Base-by-base conservation (phyloP, 2,113 vertebrate species). In the Sylvilagus bachmani region DNA sequence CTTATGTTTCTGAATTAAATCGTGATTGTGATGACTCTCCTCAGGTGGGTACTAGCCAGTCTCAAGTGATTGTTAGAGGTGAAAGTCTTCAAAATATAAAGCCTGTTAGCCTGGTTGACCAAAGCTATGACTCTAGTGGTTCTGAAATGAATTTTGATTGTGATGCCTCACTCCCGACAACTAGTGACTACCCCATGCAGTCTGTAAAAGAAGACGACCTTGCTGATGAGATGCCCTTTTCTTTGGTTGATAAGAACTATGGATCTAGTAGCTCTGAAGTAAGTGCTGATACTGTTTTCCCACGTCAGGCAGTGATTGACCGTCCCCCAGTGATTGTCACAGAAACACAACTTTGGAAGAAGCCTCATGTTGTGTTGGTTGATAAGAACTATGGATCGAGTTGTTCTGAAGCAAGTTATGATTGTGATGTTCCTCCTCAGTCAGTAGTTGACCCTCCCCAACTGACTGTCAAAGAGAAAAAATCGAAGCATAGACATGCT, bases 211-310 rank as follows among this genome's bases (percentile, higher is more conserved):
- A 98, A 93, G 90, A 98, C 80, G 98, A 97, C 33, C 62, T 94
- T 84, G 98, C 99, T 27, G 98, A 98, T 96, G 98, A 99, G 10
- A 90, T 97, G n/a, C 98, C 98, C 36, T 92, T 99, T 89, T 97
- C 98, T 79, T 95, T 99, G 94, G 97, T 98, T 75, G 98, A 99
- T 98, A 98, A 98, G 96, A 95, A 93, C 70, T 99, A 99, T 96
- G 98, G 98, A 6, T 95, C 97, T 36, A 99, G 98, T 64, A 98
- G 97, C 96, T 98, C 98, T 92, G 98, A 99, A 94, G 97, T 99
- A 38, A 98, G 99, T 88, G 86, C 95, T 80, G 53, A 97, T 82
- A 97, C 98, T 67, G 17, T 36, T 58, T 64, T 53, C 17, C 71
- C 94, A 11, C 22, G 11, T 90, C 98, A 98, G 88, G 97, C 97